Base-by-base conservation (phyloP, 1,140 invertebrate species). In the Drosophila nigrodunni region DNA sequence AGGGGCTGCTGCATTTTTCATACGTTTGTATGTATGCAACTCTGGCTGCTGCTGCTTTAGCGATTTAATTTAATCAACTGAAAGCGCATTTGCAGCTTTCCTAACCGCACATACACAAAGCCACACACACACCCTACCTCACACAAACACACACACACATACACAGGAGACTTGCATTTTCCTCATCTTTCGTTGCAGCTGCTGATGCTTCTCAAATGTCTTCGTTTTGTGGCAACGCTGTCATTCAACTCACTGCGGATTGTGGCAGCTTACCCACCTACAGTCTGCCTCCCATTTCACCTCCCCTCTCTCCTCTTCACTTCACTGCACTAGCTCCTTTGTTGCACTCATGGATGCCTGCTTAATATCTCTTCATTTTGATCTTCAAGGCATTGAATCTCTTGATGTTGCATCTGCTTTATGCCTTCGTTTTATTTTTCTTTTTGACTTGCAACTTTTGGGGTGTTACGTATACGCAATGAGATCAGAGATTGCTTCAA, bases 21-120 rank as follows among this genome's bases (percentile, higher is more conserved):
- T 88, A 82, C 79, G 68, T 80, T 47, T 65, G 34, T 34, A 43
- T 65, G 77, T 81, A 74, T 82, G 74, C 15, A 9, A 21, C 18
- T 47, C 8, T n/a, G 8, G 50, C 47, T 34, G 49, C n/a, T 52
- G 57, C 52, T 66, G 82, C 81, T 78, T 89, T 80, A 83, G 83
- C 85, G 77, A 88, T 87, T 90, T 91, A 91, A 91, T 91, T 91
- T 91, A 91, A 91, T 91, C 90, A 91, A 91, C 89, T 90, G 89
- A 91, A 91, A 91, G 90, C 90, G 85, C 90, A 91, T 91, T 91
- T 90, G 70, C 82, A 87, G 86, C 74, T 86, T 77, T 87, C 52
- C 67, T 73, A 78, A 74, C 77, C 85, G 46, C 80, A 77, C 58
- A 65, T 46, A 79, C 55, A 68, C 35, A 65, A 35, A 68, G 11